A percentile compares a stretch with the other conserved stretches of the same genome.
phyloP scores from a whole-genome alignment of 2,888 invertebrate genomes.

The Polietes domitor region DNA sequence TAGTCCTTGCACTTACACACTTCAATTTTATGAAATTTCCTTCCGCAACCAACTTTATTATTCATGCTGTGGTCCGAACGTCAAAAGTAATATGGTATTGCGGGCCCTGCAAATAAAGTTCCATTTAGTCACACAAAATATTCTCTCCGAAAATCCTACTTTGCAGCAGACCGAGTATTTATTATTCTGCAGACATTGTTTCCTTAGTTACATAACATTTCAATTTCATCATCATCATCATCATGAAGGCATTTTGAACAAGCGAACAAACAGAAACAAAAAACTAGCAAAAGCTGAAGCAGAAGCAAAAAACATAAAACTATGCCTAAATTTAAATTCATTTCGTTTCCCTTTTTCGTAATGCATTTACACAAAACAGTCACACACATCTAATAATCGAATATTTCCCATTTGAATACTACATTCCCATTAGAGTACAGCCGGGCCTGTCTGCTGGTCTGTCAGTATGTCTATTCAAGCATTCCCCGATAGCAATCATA shows the following conservation, averaged over 20 bases:
- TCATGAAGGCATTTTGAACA: background rate
- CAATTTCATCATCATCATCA: slow-evolving; percentile 15
- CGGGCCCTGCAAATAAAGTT: too few relatives aligned
- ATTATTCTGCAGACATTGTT: slow-evolving; percentile 1
- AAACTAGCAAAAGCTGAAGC: background rate
- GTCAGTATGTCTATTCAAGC: background rate
- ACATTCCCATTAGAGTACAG: background rate
- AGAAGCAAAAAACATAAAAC: background rate
- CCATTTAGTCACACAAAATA: too few relatives aligned
- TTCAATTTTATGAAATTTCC: too few relatives aligned
- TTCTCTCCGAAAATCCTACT: too few relatives aligned
- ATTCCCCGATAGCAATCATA: slow-evolving; percentile 30
- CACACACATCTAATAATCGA: slow-evolving; percentile 36
- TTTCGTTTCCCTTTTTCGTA: slow-evolving; percentile 27
- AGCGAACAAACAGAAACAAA: background rate
- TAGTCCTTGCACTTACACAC: too few relatives aligned
- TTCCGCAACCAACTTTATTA: too few relatives aligned
- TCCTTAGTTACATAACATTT: slow-evolving; percentile 33
- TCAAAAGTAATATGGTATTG: too few relatives aligned
- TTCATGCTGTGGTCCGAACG: too few relatives aligned
- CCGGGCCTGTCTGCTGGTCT: background rate
- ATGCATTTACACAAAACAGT: slow-evolving; percentile 26
- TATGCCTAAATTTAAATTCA: slow-evolving; percentile 20
- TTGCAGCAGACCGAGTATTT: background rate
- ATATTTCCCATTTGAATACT: slow-evolving; percentile 38